Base-by-base conservation (phyloP, 2,888 invertebrate genomes). In the Onthophagus sagittarius region DNA sequence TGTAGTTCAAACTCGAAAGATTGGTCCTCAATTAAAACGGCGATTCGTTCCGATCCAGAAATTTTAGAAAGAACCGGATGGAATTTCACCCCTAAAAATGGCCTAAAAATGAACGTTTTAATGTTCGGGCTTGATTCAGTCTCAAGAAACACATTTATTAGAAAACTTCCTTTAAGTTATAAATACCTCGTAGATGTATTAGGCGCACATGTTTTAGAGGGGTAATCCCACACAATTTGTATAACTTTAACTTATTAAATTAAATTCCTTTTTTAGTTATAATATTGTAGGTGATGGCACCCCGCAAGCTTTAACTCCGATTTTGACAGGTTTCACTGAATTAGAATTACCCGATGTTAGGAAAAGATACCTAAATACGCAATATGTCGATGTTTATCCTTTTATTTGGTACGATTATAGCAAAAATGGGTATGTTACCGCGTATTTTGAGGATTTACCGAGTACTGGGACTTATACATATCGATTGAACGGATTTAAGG, bases 71-170 rank as follows among this genome's bases (percentile, higher is more conserved):
- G 83, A 69, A 80, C 82, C 9, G 86, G 83, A 14, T 91, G 89
- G 88, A 83, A 86, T 14, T 83, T 85, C 71, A 82, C 88, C 23
- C 85, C 87, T 0, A 73, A 80, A 9, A 84, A 86, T 71, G 84
- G 88, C 72, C 80, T 90, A 9, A 88, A 87, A 69, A 80, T 91
- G 64, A 95, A 94, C 82, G 91, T 96, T 0, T 84, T 97, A 0
- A 94, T 96, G 87, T 90, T 96, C 76, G 96, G 95, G 0, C 93
- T 95, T 79, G 97, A 98, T 85, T 97, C 97, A 0, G 85, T 97
- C 0, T 95, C 97, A 0, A 89, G 92, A 70, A 93, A 94, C 85
- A 92, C 93, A 6, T 95, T 94, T 80, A 91, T 92, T 69, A 87
- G 95, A 14, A 92, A 92, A 81, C 86, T 96, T 79, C 94, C 95